These are phyloP conservation scores for Ciona savignyi DNA, from an alignment of 23 tunicate species.

Conservation along the genomic window DNA sequence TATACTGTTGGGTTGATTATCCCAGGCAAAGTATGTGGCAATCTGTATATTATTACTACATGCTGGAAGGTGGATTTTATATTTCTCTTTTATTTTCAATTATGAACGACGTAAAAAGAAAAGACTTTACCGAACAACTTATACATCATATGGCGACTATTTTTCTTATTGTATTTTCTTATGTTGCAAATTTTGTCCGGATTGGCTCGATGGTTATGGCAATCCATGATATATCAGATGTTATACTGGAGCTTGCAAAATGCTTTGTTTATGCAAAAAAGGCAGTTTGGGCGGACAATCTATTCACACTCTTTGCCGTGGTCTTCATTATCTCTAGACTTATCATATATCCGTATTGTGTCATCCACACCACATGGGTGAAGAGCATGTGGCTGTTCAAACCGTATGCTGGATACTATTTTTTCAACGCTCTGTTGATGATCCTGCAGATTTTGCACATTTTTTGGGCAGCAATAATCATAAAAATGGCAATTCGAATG, in stretches of 20 bases:
- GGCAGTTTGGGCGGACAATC: slow-evolving; percentile 28
- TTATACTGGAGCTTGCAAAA: slow-evolving; percentile 76
- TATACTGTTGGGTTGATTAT: slow-evolving; percentile 74
- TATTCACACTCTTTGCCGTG: slow-evolving; percentile 67
- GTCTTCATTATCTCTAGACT: slow-evolving; percentile 59
- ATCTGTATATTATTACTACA: slow-evolving; percentile 65
- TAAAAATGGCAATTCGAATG: slow-evolving; percentile 60
- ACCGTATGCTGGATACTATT: slow-evolving; percentile 53
- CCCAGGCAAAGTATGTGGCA: slow-evolving; percentile 61
- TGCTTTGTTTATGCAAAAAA: slow-evolving; percentile 71
- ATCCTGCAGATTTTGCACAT: slow-evolving; percentile 56
- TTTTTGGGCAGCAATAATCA: slow-evolving; percentile 72
- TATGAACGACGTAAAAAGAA: slow-evolving; percentile 59
- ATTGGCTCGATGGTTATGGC: slow-evolving; percentile 81
- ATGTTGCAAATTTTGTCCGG: slow-evolving; percentile 69
- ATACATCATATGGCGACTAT: slow-evolving; percentile 89
- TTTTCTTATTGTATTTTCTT: slow-evolving; percentile 69
- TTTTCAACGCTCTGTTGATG: slow-evolving; percentile 59
- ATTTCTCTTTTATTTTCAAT: slow-evolving; percentile 62
- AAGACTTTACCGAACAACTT: slow-evolving; percentile 74
- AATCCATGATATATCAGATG: slow-evolving; percentile 81
- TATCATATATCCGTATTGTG: slow-evolving; percentile 42
- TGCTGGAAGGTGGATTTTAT: slow-evolving; percentile 87
- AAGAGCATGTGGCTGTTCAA: slow-evolving; percentile 63
- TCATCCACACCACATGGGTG: slow-evolving; percentile 73